A percentile compares a stretch with the other conserved stretches of the same genome.
phyloP scores from a whole-genome alignment of 2,888 invertebrate species.

The Lasioglossum villosulum region DNA sequence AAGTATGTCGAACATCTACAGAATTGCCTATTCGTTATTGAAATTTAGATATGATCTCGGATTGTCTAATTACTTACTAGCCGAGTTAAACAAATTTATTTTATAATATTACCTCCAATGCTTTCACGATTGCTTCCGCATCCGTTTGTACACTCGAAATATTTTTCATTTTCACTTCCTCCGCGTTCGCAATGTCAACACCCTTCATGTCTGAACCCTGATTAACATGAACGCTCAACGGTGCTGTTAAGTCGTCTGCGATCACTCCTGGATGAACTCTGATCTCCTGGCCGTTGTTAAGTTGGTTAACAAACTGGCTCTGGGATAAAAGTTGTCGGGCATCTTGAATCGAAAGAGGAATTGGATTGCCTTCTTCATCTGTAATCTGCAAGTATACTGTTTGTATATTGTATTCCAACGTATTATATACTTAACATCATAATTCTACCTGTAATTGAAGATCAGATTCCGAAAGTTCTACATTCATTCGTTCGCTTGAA shows the following conservation, averaged over 20 bases:
- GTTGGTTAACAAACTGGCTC: constrained; percentile 82
- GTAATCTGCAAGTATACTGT: constrained; percentile 85
- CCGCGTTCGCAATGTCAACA: constrained; percentile 31
- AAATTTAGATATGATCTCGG: not conserved
- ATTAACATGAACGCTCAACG: constrained; percentile 84
- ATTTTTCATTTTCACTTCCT: constrained; percentile 50
- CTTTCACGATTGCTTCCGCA: constrained; percentile 78
- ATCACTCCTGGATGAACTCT: constrained; percentile 76
- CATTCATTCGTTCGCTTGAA: constrained; percentile 70
- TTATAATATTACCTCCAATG: constrained; percentile 73
- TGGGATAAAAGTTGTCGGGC: constrained; percentile 88
- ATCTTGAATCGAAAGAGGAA: constrained; percentile 89
- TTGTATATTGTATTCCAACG: not conserved
- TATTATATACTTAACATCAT: not conserved
- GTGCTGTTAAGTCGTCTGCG: constrained; percentile 82
- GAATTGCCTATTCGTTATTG: not conserved
- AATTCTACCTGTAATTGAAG: constrained; percentile 79
- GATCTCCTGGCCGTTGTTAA: constrained; percentile 80
- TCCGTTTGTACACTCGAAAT: constrained; percentile 71
- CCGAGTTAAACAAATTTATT: not conserved
- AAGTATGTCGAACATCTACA: not conserved
- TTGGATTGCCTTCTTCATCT: constrained; percentile 89
- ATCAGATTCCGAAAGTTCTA: constrained; percentile 77
- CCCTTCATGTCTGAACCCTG: constrained; percentile 55
- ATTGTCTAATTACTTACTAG: not conserved